Evolutionary conservation across 2,888 invertebrate species (phyloP).

Genomic region (Volucella zonaria): DNA sequence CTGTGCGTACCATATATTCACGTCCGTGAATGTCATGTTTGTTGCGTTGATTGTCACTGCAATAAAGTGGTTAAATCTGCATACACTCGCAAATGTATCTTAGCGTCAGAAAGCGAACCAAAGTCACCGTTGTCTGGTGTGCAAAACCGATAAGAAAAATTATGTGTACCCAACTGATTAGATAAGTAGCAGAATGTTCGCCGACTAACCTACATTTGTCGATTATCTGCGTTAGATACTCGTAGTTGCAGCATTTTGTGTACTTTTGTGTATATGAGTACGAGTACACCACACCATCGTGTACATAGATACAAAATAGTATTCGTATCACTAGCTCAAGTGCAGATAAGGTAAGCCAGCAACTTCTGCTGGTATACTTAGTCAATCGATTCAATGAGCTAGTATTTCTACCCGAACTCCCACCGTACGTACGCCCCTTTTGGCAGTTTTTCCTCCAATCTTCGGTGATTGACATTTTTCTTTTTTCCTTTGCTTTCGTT

Average conservation of each 20-base stretch:
- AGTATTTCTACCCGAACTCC: too few relatives aligned
- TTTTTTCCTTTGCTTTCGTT: constrained; percentile 15
- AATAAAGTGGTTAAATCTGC: constrained; percentile 43
- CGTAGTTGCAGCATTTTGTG: not conserved
- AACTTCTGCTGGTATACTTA: not conserved
- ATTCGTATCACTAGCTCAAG: constrained; percentile 18
- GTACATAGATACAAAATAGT: too few relatives aligned
- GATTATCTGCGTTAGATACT: constrained; percentile 10
- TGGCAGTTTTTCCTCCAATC: not conserved
- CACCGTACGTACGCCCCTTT: not conserved
- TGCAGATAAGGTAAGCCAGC: constrained; percentile 44
- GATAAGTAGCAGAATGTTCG: constrained; percentile 12
- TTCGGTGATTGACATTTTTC: not conserved
- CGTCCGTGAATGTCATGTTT: constrained; percentile 34
- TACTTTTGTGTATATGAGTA: not conserved
- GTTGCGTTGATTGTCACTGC: constrained; percentile 26
- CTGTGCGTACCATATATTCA: constrained; percentile 42
- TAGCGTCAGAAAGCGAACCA: constrained; percentile 11
- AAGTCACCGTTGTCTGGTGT: not conserved
- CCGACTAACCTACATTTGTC: constrained; percentile 48
- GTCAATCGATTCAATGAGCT: not conserved
- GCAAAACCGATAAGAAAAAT: constrained; percentile 18
- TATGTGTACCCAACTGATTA: constrained; percentile 35
- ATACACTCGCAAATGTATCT: constrained; percentile 8
- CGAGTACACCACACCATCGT: not conserved